Evolutionary conservation across 2,888 invertebrate species (phyloP).

Genomic region (Oscheius onirici): DNA sequence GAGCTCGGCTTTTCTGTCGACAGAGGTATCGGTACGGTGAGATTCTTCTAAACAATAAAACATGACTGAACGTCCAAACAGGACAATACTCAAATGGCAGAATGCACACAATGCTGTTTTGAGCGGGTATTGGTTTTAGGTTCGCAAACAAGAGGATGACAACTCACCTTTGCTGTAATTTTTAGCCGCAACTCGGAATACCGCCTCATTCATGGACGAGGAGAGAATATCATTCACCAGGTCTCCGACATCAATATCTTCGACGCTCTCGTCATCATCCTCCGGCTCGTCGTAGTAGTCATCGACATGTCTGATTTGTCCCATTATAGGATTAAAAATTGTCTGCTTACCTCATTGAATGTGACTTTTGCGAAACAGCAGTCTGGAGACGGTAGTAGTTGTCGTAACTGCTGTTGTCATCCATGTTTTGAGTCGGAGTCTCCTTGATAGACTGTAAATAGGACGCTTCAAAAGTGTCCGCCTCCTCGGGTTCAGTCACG

Average conservation of each 20-base stretch:
- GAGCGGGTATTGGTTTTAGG: slow-evolving; percentile 9
- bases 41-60: slow-evolving; percentile 3
- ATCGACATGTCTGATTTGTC: slow-evolving; percentile 23
- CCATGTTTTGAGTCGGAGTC: background rate
- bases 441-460: slow-evolving; percentile 5
- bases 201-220: slow-evolving; percentile 50
- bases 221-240: slow-evolving; percentile 49
- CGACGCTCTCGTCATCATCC: slow-evolving; percentile 5
- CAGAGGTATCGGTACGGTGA: slow-evolving; percentile 45
- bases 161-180: slow-evolving; percentile 8
- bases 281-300: slow-evolving; percentile 34
- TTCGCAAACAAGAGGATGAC: background rate
- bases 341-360: too few relatives aligned
- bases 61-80: background rate
- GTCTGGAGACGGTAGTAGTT: slow-evolving; percentile 36
- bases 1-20: slow-evolving; percentile 36
- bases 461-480: slow-evolving; percentile 16
- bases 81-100: background rate
- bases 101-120: slow-evolving; percentile 20
- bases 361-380: background rate
- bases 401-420: slow-evolving; percentile 30
- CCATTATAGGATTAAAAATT: too few relatives aligned
- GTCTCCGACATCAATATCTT: slow-evolving; percentile 38
- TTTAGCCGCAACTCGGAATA: slow-evolving; percentile 29
- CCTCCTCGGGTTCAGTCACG: slow-evolving; percentile 22